Conservation (phyloP, 2,888 invertebrate genomes). For the Apodemia mormo region DNA sequence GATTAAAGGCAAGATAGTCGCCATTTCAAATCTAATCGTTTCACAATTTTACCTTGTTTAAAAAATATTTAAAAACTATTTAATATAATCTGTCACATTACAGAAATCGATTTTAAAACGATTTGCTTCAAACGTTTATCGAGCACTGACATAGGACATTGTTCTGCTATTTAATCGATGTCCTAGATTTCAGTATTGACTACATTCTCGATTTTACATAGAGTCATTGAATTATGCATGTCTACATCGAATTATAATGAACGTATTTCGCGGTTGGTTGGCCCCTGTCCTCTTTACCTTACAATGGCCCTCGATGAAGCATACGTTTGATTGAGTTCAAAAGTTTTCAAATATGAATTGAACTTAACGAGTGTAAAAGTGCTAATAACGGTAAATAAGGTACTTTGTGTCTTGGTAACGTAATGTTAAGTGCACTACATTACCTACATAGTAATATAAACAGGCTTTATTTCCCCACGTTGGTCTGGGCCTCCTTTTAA, state of each 20-base stretch:
- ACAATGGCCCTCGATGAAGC: slow-evolving; percentile 50
- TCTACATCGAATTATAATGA: slow-evolving; percentile 41
- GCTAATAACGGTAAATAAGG: slow-evolving; percentile 29
- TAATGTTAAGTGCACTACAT: too few relatives aligned
- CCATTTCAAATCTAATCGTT: too few relatives aligned
- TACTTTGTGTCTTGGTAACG: not conserved
- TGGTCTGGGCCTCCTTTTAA: too few relatives aligned
- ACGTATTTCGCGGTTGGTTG: slow-evolving; percentile 57
- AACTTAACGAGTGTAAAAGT: slow-evolving; percentile 21
- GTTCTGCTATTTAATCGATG: not conserved
- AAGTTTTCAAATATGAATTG: slow-evolving; percentile 27
- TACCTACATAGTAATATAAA: too few relatives aligned
- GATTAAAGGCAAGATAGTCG: too few relatives aligned
- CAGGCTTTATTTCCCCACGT: too few relatives aligned
- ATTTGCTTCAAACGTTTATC: too few relatives aligned
- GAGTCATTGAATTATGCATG: slow-evolving; percentile 49
- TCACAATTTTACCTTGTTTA: too few relatives aligned
- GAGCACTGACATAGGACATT: slow-evolving; percentile 9
- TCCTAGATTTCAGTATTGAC: slow-evolving; percentile 4
- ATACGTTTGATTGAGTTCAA: slow-evolving; percentile 45
- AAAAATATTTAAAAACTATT: too few relatives aligned
- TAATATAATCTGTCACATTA: too few relatives aligned
- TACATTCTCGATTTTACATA: slow-evolving; percentile 47
- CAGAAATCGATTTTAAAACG: too few relatives aligned
- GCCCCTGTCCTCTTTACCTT: slow-evolving; percentile 49